Evolutionary conservation across 2,888 invertebrate genomes (phyloP), one percentile per base, ranked within the genome.

Genomic region (Phyllotreta striolata): DNA sequence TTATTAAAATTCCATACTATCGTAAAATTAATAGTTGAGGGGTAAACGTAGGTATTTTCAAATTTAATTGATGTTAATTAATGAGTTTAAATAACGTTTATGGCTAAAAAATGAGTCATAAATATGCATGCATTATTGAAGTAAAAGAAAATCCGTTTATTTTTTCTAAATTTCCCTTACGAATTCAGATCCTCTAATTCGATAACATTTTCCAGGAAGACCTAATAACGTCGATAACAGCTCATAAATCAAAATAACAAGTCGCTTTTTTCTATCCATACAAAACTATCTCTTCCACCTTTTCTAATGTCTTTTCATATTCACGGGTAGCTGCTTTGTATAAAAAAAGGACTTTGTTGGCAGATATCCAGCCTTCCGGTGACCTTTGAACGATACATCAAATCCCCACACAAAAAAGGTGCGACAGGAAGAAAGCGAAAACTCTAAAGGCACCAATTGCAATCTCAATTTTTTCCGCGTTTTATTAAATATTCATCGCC

Each of bases 351-450:
- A 54, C 60, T 41, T 41, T 60, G 54, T 60, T 60, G 60, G 60
- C 60, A 52, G 60, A 43, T 52, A 35, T 60, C 60, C 52, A 60
- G 44, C 40, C 12, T 12, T 60, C n/a, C 52, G 39, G 38, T 44
- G 52, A 60, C 60, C 60, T 60, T 60, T 52, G 10, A 44, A 38
- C 44, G 60, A 60, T 60, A 60, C 60, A 60, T 60, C 60, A 60
- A 52, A 60, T 12, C 35, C 51, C 41, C 58, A 35, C 34, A 41
- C 34, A 51, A 24, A 24, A 24, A 24, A 24, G 24, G 24, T 24
- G 24, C 24, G 51, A 43, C 41, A 43, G 38, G 52, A 51, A 56
- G 43, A 56, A 56, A 56, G 44, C 43, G 14, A 41, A 59, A 43
- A 43, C 8, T 13, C 24, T 4, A 24, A 24, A 1, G 4, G 24